Evolutionary conservation across 2,113 vertebrate genomes (phyloP), one percentile per base, ranked within the genome.

Genomic region (Antechinus flavipes): DNA sequence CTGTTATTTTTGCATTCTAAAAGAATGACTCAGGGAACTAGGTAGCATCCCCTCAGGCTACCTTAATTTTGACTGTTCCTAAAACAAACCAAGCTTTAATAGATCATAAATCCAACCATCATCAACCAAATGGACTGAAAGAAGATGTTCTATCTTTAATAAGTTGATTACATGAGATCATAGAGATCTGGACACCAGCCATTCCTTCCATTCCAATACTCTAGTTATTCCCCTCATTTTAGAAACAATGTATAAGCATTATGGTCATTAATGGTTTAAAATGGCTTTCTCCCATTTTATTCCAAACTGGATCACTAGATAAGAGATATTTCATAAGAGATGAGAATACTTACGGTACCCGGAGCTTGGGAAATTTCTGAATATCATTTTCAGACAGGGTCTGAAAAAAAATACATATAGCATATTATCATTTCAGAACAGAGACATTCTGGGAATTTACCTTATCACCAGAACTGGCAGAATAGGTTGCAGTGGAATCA

Each of bases 301-400:
- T 84, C 42, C n/a, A 84, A 22, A 42, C 16, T 84, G 68, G 68
- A 6, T 42, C 68, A 84, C 16, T 84, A 42, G 68, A 84, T 42
- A 84, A 84, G 14, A 68, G 30, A 35, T 68, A 68, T 2, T 16
- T 68, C 61, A 35, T 35, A 68, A 68, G 12, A 68, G n/a, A 42
- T 84, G 22, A 30, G 4, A 35, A 7, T 98, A 99, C 99, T 99
- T 97, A 99, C 99, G 99, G 99, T n/a, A 99, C 98, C 90, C 99
- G 98, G 95, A 99, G 98, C 97, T 99, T 99, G 46, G 99, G 99
- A 95, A 99, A 99, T 96, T 99, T 99, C 98, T 99, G 99, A 50
- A 99, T 99, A 97, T 99, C 99, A 52, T 99, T 99, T 58, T 99
- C 99, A 58, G 99, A 99, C 99, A 99, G 98, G 94, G 98, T 99